Evolutionary conservation across 2,797 vertebrate species (phyloP), one percentile per base, ranked within the genome.

Genomic region (Aplochiton taeniatus): DNA sequence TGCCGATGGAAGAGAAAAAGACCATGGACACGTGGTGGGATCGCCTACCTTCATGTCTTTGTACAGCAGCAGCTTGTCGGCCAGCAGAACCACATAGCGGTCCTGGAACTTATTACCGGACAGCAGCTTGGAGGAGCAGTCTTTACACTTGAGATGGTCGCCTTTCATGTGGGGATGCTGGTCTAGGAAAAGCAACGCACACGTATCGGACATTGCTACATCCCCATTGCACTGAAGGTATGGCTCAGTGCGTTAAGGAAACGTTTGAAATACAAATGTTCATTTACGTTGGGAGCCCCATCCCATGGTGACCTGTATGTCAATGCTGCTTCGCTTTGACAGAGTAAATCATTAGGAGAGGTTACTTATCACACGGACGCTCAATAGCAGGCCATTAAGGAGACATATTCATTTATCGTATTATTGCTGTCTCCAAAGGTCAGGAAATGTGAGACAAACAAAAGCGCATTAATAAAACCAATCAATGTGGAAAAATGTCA

Each of bases 91-190:
- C 46, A 95, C 90, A 47, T 96, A 96, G 68, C 95, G 94, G 31
- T 98, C 97, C 81, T 98, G 96, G 90, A 98, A 99, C 79, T 94
- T 98, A 83, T 95, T 94, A 65, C 94, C 95, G 0, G 93, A 94
- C 45, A 98, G 89, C 53, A 97, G 89, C 88, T 98, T 98, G 76
- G 90, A 92, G 52, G 94, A 94, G 31, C 96, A 95, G 52, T 97
- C 97, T 73, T 87, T 97, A 87, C 92, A 95, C 89, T 96, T 98
- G 67, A 99, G 75, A 68, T 84, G 81, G 47, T 94, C 91, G n/a
- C 92, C 90, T 91, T 93, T 96, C 61, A 91, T 48, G 44, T 80
- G 58, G 57, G 85, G 85, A 14, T 63, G 85, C 1, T 64, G 77
- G 9, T 84, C 82, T 62, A 68, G 1, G 41, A 63, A 65, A 59